Evolutionary conservation across 92 coral and sea anemone species (phyloP), one percentile per base, ranked within the genome.

Genomic region (Nematostella vectensis): DNA sequence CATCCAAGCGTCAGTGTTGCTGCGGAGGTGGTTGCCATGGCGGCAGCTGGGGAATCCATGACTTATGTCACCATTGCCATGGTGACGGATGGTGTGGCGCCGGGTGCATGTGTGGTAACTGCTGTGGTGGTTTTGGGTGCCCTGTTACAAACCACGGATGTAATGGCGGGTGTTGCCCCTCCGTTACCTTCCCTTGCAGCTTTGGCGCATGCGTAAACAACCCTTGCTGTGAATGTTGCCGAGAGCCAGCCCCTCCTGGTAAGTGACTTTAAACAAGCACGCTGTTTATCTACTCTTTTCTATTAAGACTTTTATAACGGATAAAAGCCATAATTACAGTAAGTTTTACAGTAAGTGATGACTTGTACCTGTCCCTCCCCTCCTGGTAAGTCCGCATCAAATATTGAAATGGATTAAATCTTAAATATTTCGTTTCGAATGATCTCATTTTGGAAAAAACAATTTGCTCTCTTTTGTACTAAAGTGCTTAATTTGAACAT

Each of bases 191-290:
- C 57, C 87, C 87, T 39, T 76, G 79, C 48, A 28, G 49, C 18
- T 79, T 79, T 55, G 87, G 87, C 39, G 87, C 87, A 20, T 79
- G 87, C 30, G 87, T 79, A 23, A 69, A 73, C 28, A 79, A 79
- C 44, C 87, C 87, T n/a, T 67, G 81, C 37, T 79, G 87, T 50
- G 76, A 79, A 26, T 79, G 87, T 68, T 79, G 87, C 60, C 70
- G 76, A 24, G 71, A 72, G 59, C 71, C 71, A 12, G 81, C 87
- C 0, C 77, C 77, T 30, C 77, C 77, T 18, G 87, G 87, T 8
- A 54, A 53, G 27, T 72, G 75, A 51, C 65, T 70, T 42, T 77
- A 78, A 78, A 78, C 84, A n/a, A n/a, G n/a, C n/a, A n/a, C n/a
- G n/a, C n/a, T n/a, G n/a, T n/a, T n/a, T n/a, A n/a, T n/a, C n/a